Conservation (phyloP, 2,797 vertebrate species). For the Choloepus didactylus region DNA sequence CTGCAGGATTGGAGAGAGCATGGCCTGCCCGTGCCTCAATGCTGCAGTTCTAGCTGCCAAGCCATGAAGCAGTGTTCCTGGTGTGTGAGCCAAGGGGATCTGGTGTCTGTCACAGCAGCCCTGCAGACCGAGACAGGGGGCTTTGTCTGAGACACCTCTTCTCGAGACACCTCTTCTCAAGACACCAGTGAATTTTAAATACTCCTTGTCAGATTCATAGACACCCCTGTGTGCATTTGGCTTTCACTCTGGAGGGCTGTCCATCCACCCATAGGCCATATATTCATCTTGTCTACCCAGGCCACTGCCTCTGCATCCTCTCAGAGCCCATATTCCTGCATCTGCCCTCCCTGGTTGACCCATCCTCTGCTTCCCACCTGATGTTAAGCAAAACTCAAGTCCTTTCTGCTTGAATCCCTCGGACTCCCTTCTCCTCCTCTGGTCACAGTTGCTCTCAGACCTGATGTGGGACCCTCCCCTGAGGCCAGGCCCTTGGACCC, state of each 20-base stretch:
- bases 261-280: background rate
- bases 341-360: accelerated
- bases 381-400: accelerated
- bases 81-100: no score
- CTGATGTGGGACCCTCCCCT: background rate
- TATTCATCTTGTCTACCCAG: background rate
- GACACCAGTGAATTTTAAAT: background rate
- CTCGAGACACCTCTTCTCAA: background rate
- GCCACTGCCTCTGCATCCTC: no score
- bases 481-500: accelerated
- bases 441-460: background rate
- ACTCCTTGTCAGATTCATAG: background rate
- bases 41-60: no score
- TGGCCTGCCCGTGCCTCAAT: no score
- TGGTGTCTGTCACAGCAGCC: no score
- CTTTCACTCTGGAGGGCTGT: background rate
- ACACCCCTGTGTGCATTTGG: background rate
- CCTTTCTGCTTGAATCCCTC: background rate
- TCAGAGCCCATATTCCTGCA: accelerated
- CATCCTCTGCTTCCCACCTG: no score
- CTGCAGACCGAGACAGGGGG: no score
- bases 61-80: no score
- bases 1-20: no score
- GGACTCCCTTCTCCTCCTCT: accelerated
- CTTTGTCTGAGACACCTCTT: no score